Base-by-base conservation (phyloP, 2,113 vertebrate species). In the Rhipidura dahli region DNA sequence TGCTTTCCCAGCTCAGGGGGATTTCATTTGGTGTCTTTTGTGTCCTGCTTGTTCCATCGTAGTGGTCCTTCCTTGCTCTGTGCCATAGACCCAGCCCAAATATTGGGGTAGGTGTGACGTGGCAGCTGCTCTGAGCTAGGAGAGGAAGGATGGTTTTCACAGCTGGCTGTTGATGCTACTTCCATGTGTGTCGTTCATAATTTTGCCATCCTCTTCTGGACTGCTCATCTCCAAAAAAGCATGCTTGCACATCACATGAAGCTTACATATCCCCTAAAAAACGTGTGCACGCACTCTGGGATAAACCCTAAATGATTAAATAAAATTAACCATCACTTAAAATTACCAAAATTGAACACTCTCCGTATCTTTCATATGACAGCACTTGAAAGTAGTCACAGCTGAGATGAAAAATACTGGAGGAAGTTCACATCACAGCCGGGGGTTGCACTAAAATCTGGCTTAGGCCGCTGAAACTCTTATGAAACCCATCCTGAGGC, bases 41-140 rank as follows among this genome's bases (percentile, higher is more conserved):
- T 44, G 15, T 39, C 50, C 20, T 4, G 15, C 44, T 90, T 0
- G 0, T 76, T 51, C 40, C 12, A 2, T 1, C 1, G 17, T 13
- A 30, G 15, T 13, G 11, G 15, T 50, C 15, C 40, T 84, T 16
- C 51, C 30, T 15, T 31, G 44, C 30, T 45, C 15, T 42, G 18
- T 69, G 60, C 23, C 23, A 8, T 18, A 57, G 81, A 56, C 7
- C 17, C 45, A 42, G 44, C 39, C 69, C 56, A 69, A 8, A 71
- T 63, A 28, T 0, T 57, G 44, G 2, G 1, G 9, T 27, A 8
- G 20, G 11, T 26, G 4, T 15, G 51, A 45, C 40, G 77, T 11
- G 35, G 12, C 16, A 18, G 33, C 50, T 42, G 1, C 27, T 47
- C 33, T 26, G 57, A 42, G 15, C 21, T 59, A 49, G 44, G 13